Conservation (phyloP, 1,140 invertebrate genomes). For the honey bee (Apis mellifera) region Amel_HAv3.1 CM009941.2:11667001-11667500, state of each 20-base stretch:
- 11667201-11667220: not conserved
- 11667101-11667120: conserved; percentile 22
- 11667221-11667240: conserved; percentile 8
- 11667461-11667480: too few relatives aligned
- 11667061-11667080: not conserved
- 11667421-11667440: too few relatives aligned
- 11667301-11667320: not conserved
- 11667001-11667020: too few relatives aligned
- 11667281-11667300: too few relatives aligned
- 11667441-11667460: too few relatives aligned
- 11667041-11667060: conserved; percentile 25
- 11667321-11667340: too few relatives aligned
- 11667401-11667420: not conserved
- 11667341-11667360: too few relatives aligned
- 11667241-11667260: not conserved
- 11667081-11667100: conserved; percentile 27
- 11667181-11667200: conserved; percentile 5
- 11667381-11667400: too few relatives aligned
- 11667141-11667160: conserved; percentile 2
- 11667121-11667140: conserved; percentile 37
- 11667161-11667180: conserved; percentile 51
- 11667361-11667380: too few relatives aligned
- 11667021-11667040: not conserved
- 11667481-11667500: not conserved
- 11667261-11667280: not conserved